Conservation (phyloP, 2,888 invertebrate species). For the Caenorhabditis zanzibari region DNA sequence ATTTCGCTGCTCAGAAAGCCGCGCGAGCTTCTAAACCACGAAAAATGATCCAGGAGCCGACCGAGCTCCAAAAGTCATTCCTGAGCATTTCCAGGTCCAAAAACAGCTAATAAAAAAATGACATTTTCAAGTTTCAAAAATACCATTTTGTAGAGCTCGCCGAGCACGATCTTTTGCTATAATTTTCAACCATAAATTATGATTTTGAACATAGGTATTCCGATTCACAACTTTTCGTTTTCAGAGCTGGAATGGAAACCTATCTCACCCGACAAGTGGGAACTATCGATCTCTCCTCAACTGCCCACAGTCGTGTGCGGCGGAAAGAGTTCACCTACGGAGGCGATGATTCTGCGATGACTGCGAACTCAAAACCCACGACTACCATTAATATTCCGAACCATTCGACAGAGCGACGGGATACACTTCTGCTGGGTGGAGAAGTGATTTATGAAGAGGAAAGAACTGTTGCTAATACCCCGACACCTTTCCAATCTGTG, state of each 20-base stretch:
- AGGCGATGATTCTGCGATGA: constrained; percentile 9
- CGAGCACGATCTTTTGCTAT: no score
- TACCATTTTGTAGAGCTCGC: neutral
- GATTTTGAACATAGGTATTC: no score
- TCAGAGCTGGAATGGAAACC: constrained; percentile 70
- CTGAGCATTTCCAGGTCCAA: no score
- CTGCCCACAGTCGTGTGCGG: constrained; percentile 27
- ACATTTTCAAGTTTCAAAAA: neutral
- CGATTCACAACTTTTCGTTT: no score
- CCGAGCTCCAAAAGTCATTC: no score
- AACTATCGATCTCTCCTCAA: constrained; percentile 67
- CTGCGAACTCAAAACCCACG: neutral
- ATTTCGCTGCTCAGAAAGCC: no score
- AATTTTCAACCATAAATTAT: no score
- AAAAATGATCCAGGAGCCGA: no score
- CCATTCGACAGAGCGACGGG: constrained; percentile 24
- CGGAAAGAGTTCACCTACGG: constrained; percentile 46
- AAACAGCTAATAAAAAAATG: no score
- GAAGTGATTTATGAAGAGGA: constrained; percentile 61
- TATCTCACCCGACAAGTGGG: constrained; percentile 70
- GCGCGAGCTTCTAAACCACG: no score
- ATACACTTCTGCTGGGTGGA: constrained; percentile 43
- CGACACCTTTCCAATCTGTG: constrained; percentile 19
- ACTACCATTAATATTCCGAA: constrained; percentile 51
- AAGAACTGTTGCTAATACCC: constrained; percentile 22